Evolutionary conservation across 2,888 invertebrate species (phyloP), one percentile per base, ranked within the genome.

Genomic region (Adela reaumurella): DNA sequence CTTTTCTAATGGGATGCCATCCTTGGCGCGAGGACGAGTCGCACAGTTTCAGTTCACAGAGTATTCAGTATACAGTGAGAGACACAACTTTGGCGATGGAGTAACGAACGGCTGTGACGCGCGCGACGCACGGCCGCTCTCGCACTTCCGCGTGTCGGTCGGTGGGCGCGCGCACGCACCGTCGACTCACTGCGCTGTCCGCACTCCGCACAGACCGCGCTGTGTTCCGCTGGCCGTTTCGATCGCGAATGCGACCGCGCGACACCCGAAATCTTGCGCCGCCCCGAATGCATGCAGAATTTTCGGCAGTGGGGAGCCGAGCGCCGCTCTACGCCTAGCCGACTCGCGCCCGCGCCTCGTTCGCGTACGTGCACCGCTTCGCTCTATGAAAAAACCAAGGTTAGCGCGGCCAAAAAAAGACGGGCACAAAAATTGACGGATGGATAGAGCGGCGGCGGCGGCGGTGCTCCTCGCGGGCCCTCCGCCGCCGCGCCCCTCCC

Each of bases 401-500:
- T 76, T 76, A 77, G 73, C 74, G 76, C 65, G 76, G 77, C 77
- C 78, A 74, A 78, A 78, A 78, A 77, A 78, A 78, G 78, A 77
- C 77, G 72, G 74, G 74, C 74, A 71, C 77, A 70, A 73, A 24
- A 74, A 74, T 73, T 70, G 73, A 73, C 67, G 70, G 72, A 70
- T 70, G 73, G 72, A 71, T n/a, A n/a, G n/a, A n/a, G n/a, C n/a
- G n/a, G n/a, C n/a, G n/a, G n/a, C n/a, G n/a, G n/a, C n/a, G n/a
- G 67, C 65, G 65, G 69, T 65, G 68, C 65, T 70, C 72, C 50
- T 65, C 63, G 64, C 63, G 69, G 67, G 66, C 64, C 68, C 46
- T 44, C 35, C 50, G 47, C 49, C 18, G 49, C 46, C 19, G 11
- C n/a, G 17, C 46, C 42, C 28, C 48, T 46, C 47, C 29, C 68